Base-by-base conservation (phyloP, 2,797 vertebrate species). In the Spinus olivaceus region DNA sequence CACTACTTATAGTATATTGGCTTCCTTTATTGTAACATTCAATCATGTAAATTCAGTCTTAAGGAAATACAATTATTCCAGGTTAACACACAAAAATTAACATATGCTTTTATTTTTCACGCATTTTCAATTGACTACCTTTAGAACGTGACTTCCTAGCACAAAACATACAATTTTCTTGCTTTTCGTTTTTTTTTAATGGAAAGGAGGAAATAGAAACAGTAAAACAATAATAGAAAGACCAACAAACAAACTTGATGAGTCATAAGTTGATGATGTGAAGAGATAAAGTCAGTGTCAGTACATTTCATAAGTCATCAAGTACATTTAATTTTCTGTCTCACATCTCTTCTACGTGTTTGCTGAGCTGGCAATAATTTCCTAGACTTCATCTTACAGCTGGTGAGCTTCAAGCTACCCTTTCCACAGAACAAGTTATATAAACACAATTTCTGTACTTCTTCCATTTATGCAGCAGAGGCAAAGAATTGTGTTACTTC, bases 31-130 rank as follows among this genome's bases (percentile, higher is more conserved):
- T 39, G 39, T 32, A 94, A 82, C 7, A 4, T 54, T 94, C 67
- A 88, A 63, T 88, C 56, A 73, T 14, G 53, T 83, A 91, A 91
- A 95, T 86, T 86, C 65, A 92, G 56, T 32, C 37, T 80, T 63
- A 76, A 59, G 30, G 27, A 61, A 94, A 76, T 46, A 61, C 27
- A 92, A 64, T 57, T 63, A 56, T 42, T 57, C 27, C 49, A 20
- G n/a, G 35, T 80, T 93, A 92, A 37, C 41, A 72, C 18, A 35
- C 4, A 71, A 9, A 41, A 9, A 76, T 25, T 10, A 82, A 54
- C 20, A 39, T 12, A 37, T 3, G 13, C 6, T 90, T 74, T 44
- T 61, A 83, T 86, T 91, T 92, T 92, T 92, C n/a, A 32, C 6
- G 22, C n/a, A 44, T 30, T 92, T 69, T 22, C 25, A 35, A 57